These are phyloP conservation scores for Microtus pennsylvanicus DNA, from an alignment of 2,113 vertebrate species.

Conservation along the genomic window DNA sequence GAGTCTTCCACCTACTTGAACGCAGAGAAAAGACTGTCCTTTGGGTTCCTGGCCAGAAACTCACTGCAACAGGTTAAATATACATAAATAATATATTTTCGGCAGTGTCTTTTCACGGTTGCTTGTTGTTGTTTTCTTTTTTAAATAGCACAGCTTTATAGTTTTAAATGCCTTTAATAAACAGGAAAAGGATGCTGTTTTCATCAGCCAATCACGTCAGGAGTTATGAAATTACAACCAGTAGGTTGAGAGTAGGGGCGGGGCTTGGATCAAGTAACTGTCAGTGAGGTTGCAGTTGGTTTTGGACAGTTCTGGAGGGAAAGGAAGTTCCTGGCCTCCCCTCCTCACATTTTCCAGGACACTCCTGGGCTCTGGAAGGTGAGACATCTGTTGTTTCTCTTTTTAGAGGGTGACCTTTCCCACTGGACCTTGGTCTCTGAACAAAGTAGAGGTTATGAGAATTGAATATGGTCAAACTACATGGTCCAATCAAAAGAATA, in stretches of 20 bases:
- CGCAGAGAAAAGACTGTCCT: neutral
- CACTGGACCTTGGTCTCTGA: neutral
- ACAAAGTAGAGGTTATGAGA: neutral
- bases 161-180: neutral
- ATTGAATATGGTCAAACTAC: neutral
- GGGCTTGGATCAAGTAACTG: constrained; percentile 60
- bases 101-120: neutral
- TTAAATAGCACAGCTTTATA: neutral
- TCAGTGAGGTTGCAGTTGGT: constrained; percentile 49
- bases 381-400: constrained; percentile 12
- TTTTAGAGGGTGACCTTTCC: neutral
- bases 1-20: neutral
- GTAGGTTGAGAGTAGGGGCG: constrained; percentile 47
- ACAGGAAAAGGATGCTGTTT: neutral
- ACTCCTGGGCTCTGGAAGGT: constrained; percentile 37
- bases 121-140: neutral
- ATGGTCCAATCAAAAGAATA: neutral
- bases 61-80: constrained; percentile 3
- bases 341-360: neutral
- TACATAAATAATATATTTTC: neutral
- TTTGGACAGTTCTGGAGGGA: neutral
- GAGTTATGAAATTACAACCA: constrained; percentile 37
- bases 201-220: constrained; percentile 67
- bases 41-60: neutral
- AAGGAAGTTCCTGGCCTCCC: neutral